Evolutionary conservation across 2,797 vertebrate genomes (phyloP), one percentile per base, ranked within the genome.

Genomic region (Phoxinus dragarum): DNA sequence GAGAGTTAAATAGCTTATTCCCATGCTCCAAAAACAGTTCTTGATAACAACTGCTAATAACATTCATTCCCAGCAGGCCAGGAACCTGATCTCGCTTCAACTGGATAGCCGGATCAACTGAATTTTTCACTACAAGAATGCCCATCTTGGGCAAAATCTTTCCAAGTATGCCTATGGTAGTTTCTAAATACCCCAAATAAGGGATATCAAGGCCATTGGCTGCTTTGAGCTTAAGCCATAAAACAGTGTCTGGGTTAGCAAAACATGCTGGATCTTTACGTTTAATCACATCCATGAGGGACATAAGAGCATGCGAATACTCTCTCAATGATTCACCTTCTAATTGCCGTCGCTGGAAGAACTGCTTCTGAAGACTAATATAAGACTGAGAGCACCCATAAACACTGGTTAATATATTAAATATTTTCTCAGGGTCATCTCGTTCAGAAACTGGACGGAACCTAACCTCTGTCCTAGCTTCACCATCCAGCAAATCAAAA

Each of bases 291-390:
- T 84, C 64, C 47, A 84, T 79, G n/a, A 68, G 5, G 9, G 64
- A 69, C 42, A 68, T 44, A 12, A 77, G 44, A 77, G 56, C 82
- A 78, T 84, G 61, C 17, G 73, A 84, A 68, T 76, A 84, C 16
- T 52, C 73, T 67, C 82, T 52, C 12, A 84, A 27, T 2, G 74
- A 67, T 19, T 84, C 82, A 5, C 73, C 73, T 40, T 84, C 82
- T 19, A 31, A 61, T 61, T 84, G 82, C 36, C 40, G 61, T 16
- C 38, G 72, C 44, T 84, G 82, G 49, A 84, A 84, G 38, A 77
- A 78, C 59, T 84, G 82, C 31, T 66, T 77, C 61, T 77, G 82
- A 14, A 84, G 38, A 12, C 10, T 76, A 74, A 84, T 74, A 77
- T 66, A 77, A 31, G 44, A 76, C 54, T 7, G 40, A 23, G 56